These are phyloP conservation scores for Poecilia velifera DNA, from an alignment of 2,797 vertebrate genomes.

Conservation along the genomic window DNA sequence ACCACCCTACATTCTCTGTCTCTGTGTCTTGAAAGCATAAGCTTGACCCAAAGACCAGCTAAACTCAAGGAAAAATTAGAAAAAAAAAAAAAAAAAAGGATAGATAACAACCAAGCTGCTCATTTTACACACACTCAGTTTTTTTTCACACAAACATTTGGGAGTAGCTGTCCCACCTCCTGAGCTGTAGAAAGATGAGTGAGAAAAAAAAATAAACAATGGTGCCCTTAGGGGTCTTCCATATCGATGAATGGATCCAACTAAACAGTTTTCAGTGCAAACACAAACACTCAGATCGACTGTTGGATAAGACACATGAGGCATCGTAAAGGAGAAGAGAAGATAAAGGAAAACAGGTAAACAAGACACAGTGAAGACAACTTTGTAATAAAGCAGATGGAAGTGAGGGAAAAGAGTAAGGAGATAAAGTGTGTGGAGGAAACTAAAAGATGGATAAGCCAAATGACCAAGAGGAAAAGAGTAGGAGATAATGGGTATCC, in stretches of 20 bases:
- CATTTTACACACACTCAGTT: conserved; percentile 24
- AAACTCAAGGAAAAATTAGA: conserved; percentile 14
- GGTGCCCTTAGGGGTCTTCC: conserved; percentile 52
- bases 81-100: conserved; percentile 15
- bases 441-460: neutral
- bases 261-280: conserved; percentile 72
- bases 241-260: conserved; percentile 62
- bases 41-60: conserved; percentile 36
- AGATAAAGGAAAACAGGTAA: conserved; percentile 14
- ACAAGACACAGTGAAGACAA: conserved; percentile 14
- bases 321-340: conserved; percentile 7
- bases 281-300: conserved; percentile 65
- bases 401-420: neutral
- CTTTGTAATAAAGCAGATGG: neutral
- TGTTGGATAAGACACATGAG: conserved; percentile 41
- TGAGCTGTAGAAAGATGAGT: conserved; percentile 39
- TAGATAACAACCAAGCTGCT: conserved; percentile 25
- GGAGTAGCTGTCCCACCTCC: conserved; percentile 16
- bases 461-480: conserved; percentile 8
- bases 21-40: conserved; percentile 30
- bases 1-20: conserved; percentile 10
- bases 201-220: conserved; percentile 58
- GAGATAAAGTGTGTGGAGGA: neutral
- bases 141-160: conserved; percentile 38
- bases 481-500: conserved; percentile 10